These are phyloP conservation scores for Patella ulyssiponensis DNA, from an alignment of 2,888 invertebrate genomes.

Conservation along the genomic window DNA sequence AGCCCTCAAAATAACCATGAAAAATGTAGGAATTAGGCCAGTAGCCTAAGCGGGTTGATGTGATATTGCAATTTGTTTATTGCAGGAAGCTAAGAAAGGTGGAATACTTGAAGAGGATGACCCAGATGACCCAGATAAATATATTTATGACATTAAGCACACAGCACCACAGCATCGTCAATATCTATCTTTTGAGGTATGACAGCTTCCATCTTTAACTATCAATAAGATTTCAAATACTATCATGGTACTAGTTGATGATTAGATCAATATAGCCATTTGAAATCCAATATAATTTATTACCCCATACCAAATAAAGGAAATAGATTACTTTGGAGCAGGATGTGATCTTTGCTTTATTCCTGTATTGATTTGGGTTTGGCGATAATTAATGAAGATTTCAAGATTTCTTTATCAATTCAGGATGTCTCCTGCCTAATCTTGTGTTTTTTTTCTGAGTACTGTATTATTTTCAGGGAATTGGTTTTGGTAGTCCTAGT, in stretches of 20 bases:
- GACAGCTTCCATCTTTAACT: background rate
- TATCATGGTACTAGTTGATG: too few species aligned
- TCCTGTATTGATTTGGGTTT: background rate
- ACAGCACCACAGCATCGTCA: conserved; percentile 91
- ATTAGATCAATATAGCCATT: too few species aligned
- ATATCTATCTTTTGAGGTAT: conserved; percentile 81
- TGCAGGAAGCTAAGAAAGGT: conserved; percentile 27
- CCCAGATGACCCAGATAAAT: conserved; percentile 76
- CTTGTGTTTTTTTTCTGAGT: too few species aligned
- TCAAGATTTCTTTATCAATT: background rate
- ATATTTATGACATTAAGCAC: conserved; percentile 78
- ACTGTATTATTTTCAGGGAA: conserved; percentile 73
- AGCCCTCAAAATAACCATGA: background rate
- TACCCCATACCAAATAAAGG: too few species aligned
- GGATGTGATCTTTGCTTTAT: background rate
- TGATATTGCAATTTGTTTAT: background rate
- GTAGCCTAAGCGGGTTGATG: background rate
- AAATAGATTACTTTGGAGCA: too few species aligned
- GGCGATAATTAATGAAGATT: too few species aligned
- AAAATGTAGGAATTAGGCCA: background rate
- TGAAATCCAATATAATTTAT: too few species aligned
- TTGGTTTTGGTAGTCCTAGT: conserved; percentile 84
- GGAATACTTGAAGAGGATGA: conserved; percentile 67
- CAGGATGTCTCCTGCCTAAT: background rate
- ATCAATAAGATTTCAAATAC: too few species aligned